Base-by-base conservation (phyloP, 2,113 vertebrate genomes). In the Elephantulus edwardii region DNA sequence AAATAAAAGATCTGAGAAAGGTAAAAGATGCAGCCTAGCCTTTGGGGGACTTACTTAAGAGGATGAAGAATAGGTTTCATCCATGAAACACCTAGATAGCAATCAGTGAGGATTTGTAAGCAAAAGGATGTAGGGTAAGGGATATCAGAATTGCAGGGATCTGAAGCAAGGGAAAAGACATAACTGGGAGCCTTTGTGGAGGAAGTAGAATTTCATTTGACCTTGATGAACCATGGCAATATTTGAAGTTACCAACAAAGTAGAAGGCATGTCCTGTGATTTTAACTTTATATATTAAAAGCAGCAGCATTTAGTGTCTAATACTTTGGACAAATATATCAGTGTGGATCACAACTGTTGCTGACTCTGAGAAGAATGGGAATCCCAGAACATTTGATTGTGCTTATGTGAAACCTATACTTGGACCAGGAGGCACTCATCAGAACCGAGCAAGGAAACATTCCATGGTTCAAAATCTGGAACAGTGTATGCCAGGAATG, bases 101-200 rank as follows among this genome's bases (percentile, higher is more conserved):
- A 83, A 19, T 80, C 42, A 66, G 33, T 52, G 46, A 56, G 28
- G 72, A 14, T 58, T 60, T 16, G 4, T 54, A 70, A 66, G 28
- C 68, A 87, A 87, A 81, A 62, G 50, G 26, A 22, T 48, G 4
- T 81, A 24, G 40, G 17, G 17, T 83, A 58, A 79, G 76, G 64
- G 14, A 50, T 60, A 44, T 48, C 38, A 68, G 46, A 77, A 38
- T 38, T 62, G 14, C 35, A 82, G 48, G 68, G 56, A 77, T 72
- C 75, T 88, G 56, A 91, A n/a, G 48, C 30, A 66, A 38, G 22
- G 56, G n/a, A 85, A 91, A 88, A 17, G 10, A 91, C 80, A 72
- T 33, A 81, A 17, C 16, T 64, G 62, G 52, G 40, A 71, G 62
- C 42, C 16, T 24, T 95, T 52, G 35, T 2, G 52, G 84, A 60